These are phyloP conservation scores for Cebidichthys violaceus DNA, from an alignment of 2,113 vertebrate genomes.

Conservation along the genomic window DNA sequence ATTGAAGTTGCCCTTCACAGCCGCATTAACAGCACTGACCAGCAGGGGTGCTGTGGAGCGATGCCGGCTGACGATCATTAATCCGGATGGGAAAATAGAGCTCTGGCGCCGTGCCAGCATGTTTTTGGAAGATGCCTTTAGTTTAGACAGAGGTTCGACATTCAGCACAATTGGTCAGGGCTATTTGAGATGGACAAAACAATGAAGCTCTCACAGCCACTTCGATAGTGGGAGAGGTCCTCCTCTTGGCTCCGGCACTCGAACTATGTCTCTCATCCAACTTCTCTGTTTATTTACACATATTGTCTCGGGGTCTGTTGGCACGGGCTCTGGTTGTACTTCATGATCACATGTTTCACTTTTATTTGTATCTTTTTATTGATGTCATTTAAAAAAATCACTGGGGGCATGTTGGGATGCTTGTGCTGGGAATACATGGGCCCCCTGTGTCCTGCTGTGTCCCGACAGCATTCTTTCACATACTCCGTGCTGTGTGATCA, in stretches of 20 bases:
- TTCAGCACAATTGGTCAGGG: conserved; percentile 65
- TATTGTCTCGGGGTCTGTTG: conserved; percentile 30
- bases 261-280: conserved; percentile 28
- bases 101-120: conserved; percentile 49
- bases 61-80: background rate
- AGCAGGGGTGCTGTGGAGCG: conserved; percentile 13
- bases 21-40: background rate
- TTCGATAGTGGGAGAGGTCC: conserved; percentile 52
- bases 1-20: background rate
- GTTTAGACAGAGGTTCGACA: conserved; percentile 58
- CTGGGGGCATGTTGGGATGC: background rate
- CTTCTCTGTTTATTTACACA: conserved; percentile 60
- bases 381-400: conserved; percentile 33
- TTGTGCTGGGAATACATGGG: conserved; percentile 63
- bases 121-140: conserved; percentile 57
- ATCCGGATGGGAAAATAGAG: conserved; percentile 60
- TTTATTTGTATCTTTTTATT: conserved; percentile 41
- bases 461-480: conserved; percentile 81
- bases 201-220: conserved; percentile 50
- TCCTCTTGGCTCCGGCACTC: conserved; percentile 37
- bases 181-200: conserved; percentile 51
- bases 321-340: background rate
- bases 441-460: conserved; percentile 62
- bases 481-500: conserved; percentile 72
- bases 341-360: conserved; percentile 39